phyloP scores from a whole-genome alignment of 2,888 invertebrate genomes.

The Rambutsinella grinnellia region DNA sequence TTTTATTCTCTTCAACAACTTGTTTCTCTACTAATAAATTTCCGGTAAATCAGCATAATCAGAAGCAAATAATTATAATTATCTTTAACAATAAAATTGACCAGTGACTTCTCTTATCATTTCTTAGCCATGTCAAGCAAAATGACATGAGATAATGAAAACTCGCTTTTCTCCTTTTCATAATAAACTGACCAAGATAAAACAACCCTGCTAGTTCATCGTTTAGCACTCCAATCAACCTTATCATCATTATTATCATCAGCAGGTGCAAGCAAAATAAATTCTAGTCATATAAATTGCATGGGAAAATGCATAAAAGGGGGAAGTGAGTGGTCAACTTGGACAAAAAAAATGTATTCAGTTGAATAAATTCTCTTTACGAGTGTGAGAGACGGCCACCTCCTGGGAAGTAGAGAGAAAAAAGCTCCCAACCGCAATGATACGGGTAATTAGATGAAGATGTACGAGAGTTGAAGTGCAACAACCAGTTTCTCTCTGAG shows the following conservation, averaged over 20 bases:
- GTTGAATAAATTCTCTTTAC: neutral
- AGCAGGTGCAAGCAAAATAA: neutral
- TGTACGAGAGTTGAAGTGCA: neutral
- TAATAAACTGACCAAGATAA: slow-evolving; percentile 27
- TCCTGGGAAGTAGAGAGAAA: neutral
- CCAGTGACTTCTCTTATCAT: neutral
- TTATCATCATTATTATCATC: neutral
- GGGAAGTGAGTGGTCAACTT: neutral
- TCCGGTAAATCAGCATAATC: too few species aligned
- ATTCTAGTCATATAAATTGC: neutral
- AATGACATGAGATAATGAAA: slow-evolving; percentile 7
- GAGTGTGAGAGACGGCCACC: neutral
- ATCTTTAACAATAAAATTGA: too few species aligned
- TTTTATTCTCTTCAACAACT: too few species aligned
- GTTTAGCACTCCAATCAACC: slow-evolving; percentile 7
- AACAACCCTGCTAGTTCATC: neutral
- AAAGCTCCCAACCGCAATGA: neutral
- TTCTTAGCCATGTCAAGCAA: slow-evolving; percentile 14
- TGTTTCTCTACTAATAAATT: too few species aligned
- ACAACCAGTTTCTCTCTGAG: neutral
- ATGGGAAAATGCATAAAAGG: neutral
- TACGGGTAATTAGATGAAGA: neutral
- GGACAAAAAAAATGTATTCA: neutral
- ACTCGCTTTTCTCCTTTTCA: slow-evolving; percentile 26
- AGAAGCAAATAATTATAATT: too few species aligned